Base-by-base conservation (phyloP, 2,113 vertebrate species). In the Podarcis muralis region DNA sequence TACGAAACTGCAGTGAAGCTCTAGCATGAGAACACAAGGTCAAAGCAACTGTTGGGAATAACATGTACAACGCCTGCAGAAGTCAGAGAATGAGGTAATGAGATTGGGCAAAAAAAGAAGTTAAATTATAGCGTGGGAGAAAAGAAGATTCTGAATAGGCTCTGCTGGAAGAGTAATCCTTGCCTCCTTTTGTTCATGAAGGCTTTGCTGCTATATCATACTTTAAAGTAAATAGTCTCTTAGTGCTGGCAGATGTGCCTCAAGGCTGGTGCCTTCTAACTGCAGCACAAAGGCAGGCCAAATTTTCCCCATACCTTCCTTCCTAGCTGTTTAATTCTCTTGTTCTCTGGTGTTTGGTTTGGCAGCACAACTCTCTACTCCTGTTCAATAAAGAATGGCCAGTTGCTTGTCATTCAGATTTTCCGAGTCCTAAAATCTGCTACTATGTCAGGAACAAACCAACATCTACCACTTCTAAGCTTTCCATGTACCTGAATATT, bases 21-120 rank as follows among this genome's bases (percentile, higher is more conserved):
- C 23, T 1, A 27, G 72, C 25, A 75, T n/a, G 71, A 57, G 69
- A 82, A 37, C 27, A 22, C 15, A 75, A 57, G 57, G 6, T 18
- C 77, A 65, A 2, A 84, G 74, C 37, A 48, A 27, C 32, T 77
- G 2, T 37, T 75, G 85, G 71, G 7, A 84, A 79, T 0, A 15
- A 76, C 22, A 20, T 1, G 8, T 0, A 3, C 27, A 0, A 0
- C 15, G 25, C 0, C 0, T 0, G 15, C 81, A 2, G 25, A 69
- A 40, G 2, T 43, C 3, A 76, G 68, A 18, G 8, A 35, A 69
- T 35, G 57, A 83, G 40, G 16, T 27, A 86, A 22, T 72, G 53
- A 0, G 0, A 0, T 32, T 23, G 13, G 37, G 15, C 59, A 30
- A 20, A 78, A 78, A 0, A 0, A 16, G 0, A 20, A 20, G 12